Percentiles rank a stretch among this genome's conserved stretches.
These are phyloP conservation scores for Macrosteles quadrilineatus DNA, from an alignment of 1,140 invertebrate species.

Conservation along the genomic window DNA sequence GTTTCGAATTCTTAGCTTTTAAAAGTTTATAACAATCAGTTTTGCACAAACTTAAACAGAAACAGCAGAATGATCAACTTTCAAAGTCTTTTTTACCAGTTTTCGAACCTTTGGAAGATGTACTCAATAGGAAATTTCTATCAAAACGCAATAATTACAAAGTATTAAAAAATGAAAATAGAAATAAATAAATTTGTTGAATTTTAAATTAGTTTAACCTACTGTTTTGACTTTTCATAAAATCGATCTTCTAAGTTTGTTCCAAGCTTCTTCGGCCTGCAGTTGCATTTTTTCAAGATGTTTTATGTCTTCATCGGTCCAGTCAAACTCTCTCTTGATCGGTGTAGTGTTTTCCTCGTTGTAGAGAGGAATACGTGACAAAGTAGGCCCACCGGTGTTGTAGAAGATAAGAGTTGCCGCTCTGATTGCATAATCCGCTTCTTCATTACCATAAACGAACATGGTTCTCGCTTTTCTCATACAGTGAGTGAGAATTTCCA, in stretches of 20 bases:
- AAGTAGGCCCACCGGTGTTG: conserved; percentile 17
- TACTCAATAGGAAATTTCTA: too few species aligned
- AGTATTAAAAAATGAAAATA: too few species aligned
- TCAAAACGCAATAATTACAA: too few species aligned
- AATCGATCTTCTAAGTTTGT: conserved; percentile 13
- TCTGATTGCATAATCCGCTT: neutral
- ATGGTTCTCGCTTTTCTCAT: neutral
- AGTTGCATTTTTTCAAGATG: neutral
- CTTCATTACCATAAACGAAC: neutral
- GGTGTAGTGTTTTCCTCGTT: conserved; percentile 1
- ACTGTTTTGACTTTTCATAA: too few species aligned
- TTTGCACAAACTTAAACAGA: too few species aligned
- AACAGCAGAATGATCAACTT: too few species aligned
- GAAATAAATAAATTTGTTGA: too few species aligned
- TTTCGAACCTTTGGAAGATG: too few species aligned
- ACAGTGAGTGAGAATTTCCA: conserved; percentile 10
- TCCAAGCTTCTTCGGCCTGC: neutral
- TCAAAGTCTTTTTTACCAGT: too few species aligned
- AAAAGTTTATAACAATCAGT: too few species aligned
- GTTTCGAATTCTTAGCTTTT: too few species aligned
- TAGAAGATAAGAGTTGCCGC: neutral
- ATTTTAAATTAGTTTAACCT: too few species aligned
- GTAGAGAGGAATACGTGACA: conserved; percentile 7
- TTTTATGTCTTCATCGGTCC: conserved; percentile 22
- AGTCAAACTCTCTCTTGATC: conserved; percentile 6